Base-by-base conservation (phyloP, 2,888 invertebrate genomes). In the Drosophila histrio region DNA sequence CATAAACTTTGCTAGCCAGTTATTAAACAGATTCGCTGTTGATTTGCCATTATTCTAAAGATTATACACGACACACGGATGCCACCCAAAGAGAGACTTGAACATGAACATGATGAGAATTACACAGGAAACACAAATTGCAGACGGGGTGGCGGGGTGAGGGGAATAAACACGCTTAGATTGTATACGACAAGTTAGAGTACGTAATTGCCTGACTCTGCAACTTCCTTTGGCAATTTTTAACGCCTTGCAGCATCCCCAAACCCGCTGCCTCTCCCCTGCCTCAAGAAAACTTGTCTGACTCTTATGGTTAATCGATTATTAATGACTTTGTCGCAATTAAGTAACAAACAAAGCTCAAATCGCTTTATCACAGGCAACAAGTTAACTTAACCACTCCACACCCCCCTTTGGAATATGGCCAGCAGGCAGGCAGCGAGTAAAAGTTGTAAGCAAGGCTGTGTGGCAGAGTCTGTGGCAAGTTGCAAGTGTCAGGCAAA, bases 271-370 rank as follows among this genome's bases (percentile, higher is more conserved):
- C 22, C 32, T 7, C 38, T 15, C 2, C 7, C 11, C 3, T 5
- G 13, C 34, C 9, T 19, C 7, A 39, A 58, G 26, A 53, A 56
- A 64, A 70, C 54, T 47, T 39, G 46, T 44, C 34, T 8, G 43
- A 2, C 54, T 63, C 54, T 69, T 52, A 66, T 66, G 71, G 79
- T 77, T 89, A 89, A 89, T 90, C 89, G 89, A 87, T 89, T 89
- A 86, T 88, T 87, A 89, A 89, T 87, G 86, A 80, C 83, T 86
- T 80, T 84, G 79, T 62, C 78, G 85, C 82, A 85, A 81, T 79
- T 79, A 87, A 75, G 88, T 74, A 75, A 79, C 79, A 68, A 85
- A 73, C 79, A 76, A 80, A 60, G 73, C 65, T 41, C 21, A 38
- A 83, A 81, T 65, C 79, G 77, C 72, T 70, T 77, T 65, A 79